Conservation (phyloP, 2,113 vertebrate genomes). For the Lampris megalopsis region DNA sequence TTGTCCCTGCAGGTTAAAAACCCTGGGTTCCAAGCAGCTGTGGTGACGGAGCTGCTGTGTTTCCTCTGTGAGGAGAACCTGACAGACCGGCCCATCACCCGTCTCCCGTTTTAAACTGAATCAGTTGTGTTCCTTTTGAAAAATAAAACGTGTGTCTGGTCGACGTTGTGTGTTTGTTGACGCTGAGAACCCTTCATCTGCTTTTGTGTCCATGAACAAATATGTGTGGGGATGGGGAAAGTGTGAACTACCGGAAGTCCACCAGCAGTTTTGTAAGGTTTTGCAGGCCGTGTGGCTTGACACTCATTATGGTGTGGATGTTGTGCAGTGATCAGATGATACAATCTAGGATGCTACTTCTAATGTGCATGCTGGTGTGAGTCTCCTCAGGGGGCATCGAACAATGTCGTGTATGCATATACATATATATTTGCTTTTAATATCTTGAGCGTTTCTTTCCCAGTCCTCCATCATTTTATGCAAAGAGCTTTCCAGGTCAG, state of each 20-base stretch:
- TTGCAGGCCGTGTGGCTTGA: conserved; percentile 33
- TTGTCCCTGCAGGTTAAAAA: too few relatives aligned
- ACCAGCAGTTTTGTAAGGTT: conserved; percentile 56
- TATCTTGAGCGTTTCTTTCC: background rate
- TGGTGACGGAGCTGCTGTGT: too few relatives aligned
- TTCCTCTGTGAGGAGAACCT: too few relatives aligned
- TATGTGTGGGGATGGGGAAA: conserved; percentile 16
- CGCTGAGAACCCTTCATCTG: background rate
- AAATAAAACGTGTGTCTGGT: too few relatives aligned
- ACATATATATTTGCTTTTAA: background rate
- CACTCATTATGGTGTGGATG: conserved; percentile 27
- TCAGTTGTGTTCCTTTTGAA: too few relatives aligned
- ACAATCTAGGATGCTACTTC: conserved; percentile 33
- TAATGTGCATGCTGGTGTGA: conserved; percentile 6
- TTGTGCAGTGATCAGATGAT: conserved; percentile 49
- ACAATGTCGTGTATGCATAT: too few relatives aligned
- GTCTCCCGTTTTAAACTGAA: too few relatives aligned
- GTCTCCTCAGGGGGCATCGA: too few relatives aligned
- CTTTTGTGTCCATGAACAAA: conserved; percentile 34
- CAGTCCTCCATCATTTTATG: background rate
- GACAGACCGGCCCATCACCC: too few relatives aligned
- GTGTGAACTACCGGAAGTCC: conserved; percentile 38
- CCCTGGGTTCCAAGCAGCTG: too few relatives aligned
- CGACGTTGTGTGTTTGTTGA: too few relatives aligned
- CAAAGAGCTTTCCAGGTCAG: conserved; percentile 18